phyloP scores from a whole-genome alignment of 2,888 invertebrate species.

The Xanthorhoe designata region DNA sequence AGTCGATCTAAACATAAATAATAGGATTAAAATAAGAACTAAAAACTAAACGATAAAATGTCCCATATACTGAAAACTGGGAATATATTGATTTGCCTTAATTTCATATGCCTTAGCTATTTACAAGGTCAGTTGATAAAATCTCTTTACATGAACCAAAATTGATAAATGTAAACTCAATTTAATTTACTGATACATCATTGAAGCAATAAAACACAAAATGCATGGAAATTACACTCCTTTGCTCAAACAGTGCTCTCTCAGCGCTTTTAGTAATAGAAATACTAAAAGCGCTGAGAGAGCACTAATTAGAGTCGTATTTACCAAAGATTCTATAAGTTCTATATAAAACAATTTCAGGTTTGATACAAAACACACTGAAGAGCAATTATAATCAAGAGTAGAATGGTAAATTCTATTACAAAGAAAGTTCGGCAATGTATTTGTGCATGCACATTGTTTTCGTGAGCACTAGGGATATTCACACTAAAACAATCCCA shows the following conservation, averaged over 20 bases:
- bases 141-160: conserved; percentile 9
- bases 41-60: conserved; percentile 63
- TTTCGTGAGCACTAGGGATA: neutral
- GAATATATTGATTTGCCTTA: conserved; percentile 26
- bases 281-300: conserved; percentile 1
- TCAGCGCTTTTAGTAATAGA: neutral
- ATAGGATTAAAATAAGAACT: conserved; percentile 67
- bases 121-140: conserved; percentile 22
- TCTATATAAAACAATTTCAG: neutral
- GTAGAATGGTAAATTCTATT: neutral
- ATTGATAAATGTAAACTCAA: neutral
- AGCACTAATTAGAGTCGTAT: conserved; percentile 2
- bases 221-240: conserved; percentile 6
- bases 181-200: conserved; percentile 1
- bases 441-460: neutral
- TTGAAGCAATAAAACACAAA: conserved; percentile 13
- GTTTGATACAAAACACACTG: neutral
- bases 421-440: neutral
- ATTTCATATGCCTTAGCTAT: conserved; percentile 22
- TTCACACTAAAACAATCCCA: neutral
- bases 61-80: conserved; percentile 42
- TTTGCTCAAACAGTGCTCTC: conserved; percentile 5
- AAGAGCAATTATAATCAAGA: neutral
- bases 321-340: conserved; percentile 3
- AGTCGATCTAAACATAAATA: conserved; percentile 73